A percentile compares a stretch with the other conserved stretches of the same genome.
phyloP scores from a whole-genome alignment of 2,888 invertebrate species.

The Malthinus seriepunctatus region DNA sequence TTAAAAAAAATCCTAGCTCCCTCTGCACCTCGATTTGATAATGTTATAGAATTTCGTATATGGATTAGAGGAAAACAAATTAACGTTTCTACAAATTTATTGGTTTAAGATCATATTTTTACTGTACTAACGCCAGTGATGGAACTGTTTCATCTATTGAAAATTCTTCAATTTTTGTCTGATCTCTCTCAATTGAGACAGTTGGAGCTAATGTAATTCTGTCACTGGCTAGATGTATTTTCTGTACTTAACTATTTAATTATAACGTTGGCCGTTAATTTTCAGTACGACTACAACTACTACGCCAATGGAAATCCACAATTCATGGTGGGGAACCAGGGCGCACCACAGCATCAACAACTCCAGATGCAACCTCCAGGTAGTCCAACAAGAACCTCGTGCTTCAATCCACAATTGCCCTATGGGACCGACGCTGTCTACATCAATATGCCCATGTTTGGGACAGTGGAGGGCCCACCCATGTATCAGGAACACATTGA shows the following conservation, averaged over 20 bases:
- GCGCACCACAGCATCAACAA: constrained; percentile 35
- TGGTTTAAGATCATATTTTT: too few relatives aligned
- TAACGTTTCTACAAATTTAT: too few relatives aligned
- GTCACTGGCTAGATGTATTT: too few relatives aligned
- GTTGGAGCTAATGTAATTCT: too few relatives aligned
- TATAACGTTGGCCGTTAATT: constrained; percentile 7
- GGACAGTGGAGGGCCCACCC: constrained; percentile 42
- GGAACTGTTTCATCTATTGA: too few relatives aligned
- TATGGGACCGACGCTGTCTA: constrained; percentile 39
- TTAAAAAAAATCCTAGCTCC: too few relatives aligned
- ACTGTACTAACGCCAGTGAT: too few relatives aligned
- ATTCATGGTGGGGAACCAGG: constrained; percentile 43
- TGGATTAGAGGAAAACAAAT: too few relatives aligned
- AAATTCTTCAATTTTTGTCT: neutral
- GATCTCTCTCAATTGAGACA: too few relatives aligned
- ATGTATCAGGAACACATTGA: constrained; percentile 44
- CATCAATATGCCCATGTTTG: constrained; percentile 48
- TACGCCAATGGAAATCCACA: constrained; percentile 47
- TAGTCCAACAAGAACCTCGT: constrained; percentile 42
- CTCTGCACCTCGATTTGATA: too few relatives aligned
- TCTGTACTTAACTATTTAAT: too few relatives aligned
- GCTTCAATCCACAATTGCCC: constrained; percentile 36
- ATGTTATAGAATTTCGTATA: too few relatives aligned
- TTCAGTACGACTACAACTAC: constrained; percentile 51
- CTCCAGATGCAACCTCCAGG: constrained; percentile 40